Percentiles rank a stretch among this genome's conserved stretches.
phyloP scores from a whole-genome alignment of 2,113 vertebrate species.

The Asarcornis scutulata region DNA sequence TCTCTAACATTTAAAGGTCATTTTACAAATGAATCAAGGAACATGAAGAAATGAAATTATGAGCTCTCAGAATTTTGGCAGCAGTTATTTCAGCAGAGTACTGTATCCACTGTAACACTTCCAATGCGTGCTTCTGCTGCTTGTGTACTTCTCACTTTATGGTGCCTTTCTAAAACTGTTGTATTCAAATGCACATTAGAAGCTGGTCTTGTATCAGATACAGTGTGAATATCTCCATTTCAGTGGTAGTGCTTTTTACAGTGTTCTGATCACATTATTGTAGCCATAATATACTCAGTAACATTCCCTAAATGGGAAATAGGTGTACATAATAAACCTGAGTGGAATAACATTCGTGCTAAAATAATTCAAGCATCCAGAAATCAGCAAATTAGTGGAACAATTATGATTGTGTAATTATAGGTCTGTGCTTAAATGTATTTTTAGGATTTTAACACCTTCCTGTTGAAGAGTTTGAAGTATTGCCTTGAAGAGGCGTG shows the following conservation, averaged over 20 bases:
- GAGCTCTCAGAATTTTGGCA: not conserved
- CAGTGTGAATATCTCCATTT: not conserved
- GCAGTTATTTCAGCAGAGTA: not conserved
- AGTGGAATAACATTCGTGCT: not conserved
- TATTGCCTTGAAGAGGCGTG: rapidly evolving
- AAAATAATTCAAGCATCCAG: not conserved
- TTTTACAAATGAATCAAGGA: constrained; percentile 19
- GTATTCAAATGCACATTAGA: not conserved
- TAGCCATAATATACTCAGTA: not conserved
- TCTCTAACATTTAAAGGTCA: constrained; percentile 44
- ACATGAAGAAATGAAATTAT: not conserved
- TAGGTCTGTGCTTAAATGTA: not conserved
- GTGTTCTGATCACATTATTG: not conserved
- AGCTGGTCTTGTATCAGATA: not conserved
- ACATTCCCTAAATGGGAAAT: not conserved
- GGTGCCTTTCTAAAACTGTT: not conserved
- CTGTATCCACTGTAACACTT: not conserved
- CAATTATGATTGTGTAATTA: not conserved
- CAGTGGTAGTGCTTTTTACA: not conserved
- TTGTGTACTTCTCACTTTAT: not conserved
- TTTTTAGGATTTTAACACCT: not conserved
- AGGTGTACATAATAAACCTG: not conserved
- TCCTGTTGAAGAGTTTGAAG: not conserved
- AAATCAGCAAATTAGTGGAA: not conserved
- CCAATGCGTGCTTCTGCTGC: not conserved